These are phyloP conservation scores for Hylaea fasciaria DNA, from an alignment of 2,888 invertebrate species.

Conservation along the genomic window DNA sequence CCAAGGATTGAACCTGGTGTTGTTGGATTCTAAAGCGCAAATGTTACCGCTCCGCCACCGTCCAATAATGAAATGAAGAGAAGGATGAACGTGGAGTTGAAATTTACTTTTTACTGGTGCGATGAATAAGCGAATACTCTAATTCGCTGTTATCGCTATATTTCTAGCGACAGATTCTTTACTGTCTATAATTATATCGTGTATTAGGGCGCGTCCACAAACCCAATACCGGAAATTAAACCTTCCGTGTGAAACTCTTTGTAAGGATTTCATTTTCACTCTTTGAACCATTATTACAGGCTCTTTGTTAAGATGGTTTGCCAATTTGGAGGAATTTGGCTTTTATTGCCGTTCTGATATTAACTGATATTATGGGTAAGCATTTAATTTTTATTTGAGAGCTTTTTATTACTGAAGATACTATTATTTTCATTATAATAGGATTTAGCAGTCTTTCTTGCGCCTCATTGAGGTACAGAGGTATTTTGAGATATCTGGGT, in stretches of 20 bases:
- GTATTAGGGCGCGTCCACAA: slow-evolving; percentile 18
- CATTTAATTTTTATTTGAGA: slow-evolving; percentile 18
- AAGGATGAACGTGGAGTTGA: too few species aligned
- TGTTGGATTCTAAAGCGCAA: too few species aligned
- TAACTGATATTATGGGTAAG: slow-evolving; percentile 16
- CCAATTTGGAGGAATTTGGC: slow-evolving; percentile 27
- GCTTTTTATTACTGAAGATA: slow-evolving; percentile 5
- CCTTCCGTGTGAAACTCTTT: slow-evolving; percentile 31
- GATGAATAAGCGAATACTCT: too few species aligned
- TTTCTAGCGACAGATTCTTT: background rate
- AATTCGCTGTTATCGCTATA: too few species aligned
- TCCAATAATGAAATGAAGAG: too few species aligned
- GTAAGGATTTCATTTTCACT: slow-evolving; percentile 28
- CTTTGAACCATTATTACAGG: slow-evolving; percentile 26
- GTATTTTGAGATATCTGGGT: background rate
- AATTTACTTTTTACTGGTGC: too few species aligned
- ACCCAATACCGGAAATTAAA: slow-evolving; percentile 42
- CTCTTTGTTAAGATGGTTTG: slow-evolving; percentile 27
- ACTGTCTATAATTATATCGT: slow-evolving; percentile 6
- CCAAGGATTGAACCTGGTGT: too few species aligned
- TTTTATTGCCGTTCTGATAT: slow-evolving; percentile 28
- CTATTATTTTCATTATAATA: background rate
- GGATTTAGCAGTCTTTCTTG: background rate
- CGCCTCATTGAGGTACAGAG: background rate
- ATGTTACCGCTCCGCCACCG: too few species aligned